phyloP scores from a whole-genome alignment of 2,113 vertebrate genomes.

The Leptocoma aspasia region DNA sequence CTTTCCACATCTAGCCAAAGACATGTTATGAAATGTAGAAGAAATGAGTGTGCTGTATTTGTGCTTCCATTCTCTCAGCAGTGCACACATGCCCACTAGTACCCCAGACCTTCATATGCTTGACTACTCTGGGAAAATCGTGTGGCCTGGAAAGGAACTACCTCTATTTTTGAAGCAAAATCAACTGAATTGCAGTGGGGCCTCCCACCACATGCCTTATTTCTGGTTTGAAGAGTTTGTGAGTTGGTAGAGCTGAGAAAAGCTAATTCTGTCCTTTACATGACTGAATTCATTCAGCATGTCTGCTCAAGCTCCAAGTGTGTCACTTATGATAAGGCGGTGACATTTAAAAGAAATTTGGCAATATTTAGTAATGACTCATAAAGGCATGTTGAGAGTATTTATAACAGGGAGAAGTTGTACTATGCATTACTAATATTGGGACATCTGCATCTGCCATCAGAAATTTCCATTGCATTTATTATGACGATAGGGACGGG shows the following conservation, averaged over 20 bases:
- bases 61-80: not conserved
- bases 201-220: not conserved
- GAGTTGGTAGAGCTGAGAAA: not conserved
- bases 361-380: constrained; percentile 27
- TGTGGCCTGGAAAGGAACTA: not conserved
- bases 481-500: not conserved
- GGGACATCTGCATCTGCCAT: not conserved
- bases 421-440: not conserved
- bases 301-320: not conserved
- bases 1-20: not conserved
- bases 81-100: not conserved
- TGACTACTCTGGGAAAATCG: not conserved
- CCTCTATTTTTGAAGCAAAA: not conserved
- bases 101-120: not conserved
- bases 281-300: not conserved
- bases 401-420: not conserved
- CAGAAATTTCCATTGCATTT: not conserved
- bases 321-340: constrained; percentile 6
- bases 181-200: not conserved
- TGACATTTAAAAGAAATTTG: not conserved
- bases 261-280: not conserved
- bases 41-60: not conserved
- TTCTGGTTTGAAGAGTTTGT: not conserved
- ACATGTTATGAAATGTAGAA: fast-evolving
- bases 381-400: not conserved